phyloP scores from a whole-genome alignment of 35 echinoderm and acorn worm species.

The Holothuria glaberrima region DNA sequence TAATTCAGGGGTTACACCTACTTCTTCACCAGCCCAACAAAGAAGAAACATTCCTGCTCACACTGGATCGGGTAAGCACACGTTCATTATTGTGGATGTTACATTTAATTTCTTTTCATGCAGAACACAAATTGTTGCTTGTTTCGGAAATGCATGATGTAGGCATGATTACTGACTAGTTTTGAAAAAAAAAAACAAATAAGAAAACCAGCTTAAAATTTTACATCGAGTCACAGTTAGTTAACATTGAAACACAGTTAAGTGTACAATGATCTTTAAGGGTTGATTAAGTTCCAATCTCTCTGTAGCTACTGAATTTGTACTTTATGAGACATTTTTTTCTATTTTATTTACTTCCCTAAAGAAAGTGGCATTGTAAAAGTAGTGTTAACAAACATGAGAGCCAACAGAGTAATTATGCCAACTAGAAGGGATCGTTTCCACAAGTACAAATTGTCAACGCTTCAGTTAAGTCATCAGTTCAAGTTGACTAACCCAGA shows the following conservation, averaged over 20 bases:
- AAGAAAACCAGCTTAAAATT: not conserved
- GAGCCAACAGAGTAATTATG: constrained; percentile 1
- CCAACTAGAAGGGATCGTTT: not conserved
- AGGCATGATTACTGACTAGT: not conserved
- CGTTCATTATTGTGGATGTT: no score
- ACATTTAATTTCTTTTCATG: no score
- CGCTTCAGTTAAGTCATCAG: not conserved
- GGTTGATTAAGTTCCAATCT: no score
- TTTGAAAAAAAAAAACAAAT: not conserved
- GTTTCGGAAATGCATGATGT: not conserved
- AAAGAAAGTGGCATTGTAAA: constrained; percentile 6
- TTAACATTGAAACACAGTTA: no score
- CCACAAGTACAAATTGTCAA: constrained; percentile 18
- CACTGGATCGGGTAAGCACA: not conserved
- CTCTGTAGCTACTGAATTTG: no score
- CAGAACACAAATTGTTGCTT: no score
- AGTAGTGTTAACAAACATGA: not conserved
- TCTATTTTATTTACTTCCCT: not conserved
- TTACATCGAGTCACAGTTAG: no score
- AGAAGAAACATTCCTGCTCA: not conserved
- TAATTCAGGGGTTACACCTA: not conserved
- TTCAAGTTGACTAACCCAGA: not conserved
- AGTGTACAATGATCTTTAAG: no score
- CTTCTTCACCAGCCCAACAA: constrained; percentile 8
- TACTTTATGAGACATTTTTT: not conserved